Evolutionary conservation across 2,888 invertebrate species (phyloP), one percentile per base, ranked within the genome.

Genomic region (Lysandra bellargus): DNA sequence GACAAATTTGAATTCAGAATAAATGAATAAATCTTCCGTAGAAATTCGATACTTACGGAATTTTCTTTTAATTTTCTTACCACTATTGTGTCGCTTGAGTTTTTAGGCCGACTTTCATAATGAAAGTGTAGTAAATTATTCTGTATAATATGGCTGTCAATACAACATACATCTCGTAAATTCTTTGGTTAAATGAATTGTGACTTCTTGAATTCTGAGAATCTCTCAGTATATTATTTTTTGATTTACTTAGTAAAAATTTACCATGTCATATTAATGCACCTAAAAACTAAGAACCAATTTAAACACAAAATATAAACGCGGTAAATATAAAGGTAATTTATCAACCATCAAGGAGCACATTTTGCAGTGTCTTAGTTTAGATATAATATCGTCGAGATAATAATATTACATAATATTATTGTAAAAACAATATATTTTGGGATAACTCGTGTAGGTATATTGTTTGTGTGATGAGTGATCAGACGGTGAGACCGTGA

Each of bases 401-500:
- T 74, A 74, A 74, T 40, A 5, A 17, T 57, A 57, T 53, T 57
- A 23, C 23, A 23, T 23, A 23, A 74, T 40, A 5, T 57, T 57
- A 57, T 53, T 57, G 4, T 14, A 44, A 40, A 73, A 73, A 37
- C 37, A 73, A 73, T 17, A 14, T 73, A 73, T 73, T 73, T 40
- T 37, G 12, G 73, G 40, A n/a, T n/a, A 9, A 44, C 73, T 14
- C 40, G 73, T 40, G 73, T 61, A 23, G 23, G 23, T 23, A 23
- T 23, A 23, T 23, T 23, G 23, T 23, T 23, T 23, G 23, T 23
- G 23, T 23, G 23, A 23, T 23, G 23, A 23, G 23, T 23, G 14
- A 17, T 33, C 73, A 73, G 40, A 44, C 17, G 73, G 40, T 73
- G 40, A 73, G 73, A 17, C 73, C 73, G 73, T 73, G 73, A 73